phyloP scores from a whole-genome alignment of 2,797 vertebrate genomes.

The Potorous gilbertii region DNA sequence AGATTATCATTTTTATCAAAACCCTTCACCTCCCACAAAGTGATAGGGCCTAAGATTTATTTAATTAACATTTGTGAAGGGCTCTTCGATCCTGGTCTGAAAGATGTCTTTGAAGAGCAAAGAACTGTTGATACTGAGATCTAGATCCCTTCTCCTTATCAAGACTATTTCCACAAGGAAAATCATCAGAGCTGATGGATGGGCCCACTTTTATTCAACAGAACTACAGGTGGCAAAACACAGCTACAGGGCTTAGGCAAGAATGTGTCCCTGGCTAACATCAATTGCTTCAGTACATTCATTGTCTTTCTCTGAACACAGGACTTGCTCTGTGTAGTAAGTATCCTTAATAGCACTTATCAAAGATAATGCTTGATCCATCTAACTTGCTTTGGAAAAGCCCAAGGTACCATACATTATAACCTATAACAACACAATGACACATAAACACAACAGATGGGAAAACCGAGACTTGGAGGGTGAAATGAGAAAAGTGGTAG shows the following conservation, averaged over 20 bases:
- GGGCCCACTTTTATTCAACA: conserved; percentile 59
- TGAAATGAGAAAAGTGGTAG: background rate
- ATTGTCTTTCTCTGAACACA: conserved; percentile 49
- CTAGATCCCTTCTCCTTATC: conserved; percentile 59
- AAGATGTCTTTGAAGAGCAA: conserved; percentile 73
- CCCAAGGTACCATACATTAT: conserved; percentile 37
- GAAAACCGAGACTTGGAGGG: conserved; percentile 39
- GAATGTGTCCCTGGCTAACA: conserved; percentile 54
- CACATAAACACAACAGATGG: conserved; percentile 32
- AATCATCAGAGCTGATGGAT: conserved; percentile 68
- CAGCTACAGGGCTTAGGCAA: conserved; percentile 24
- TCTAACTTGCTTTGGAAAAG: conserved; percentile 55
- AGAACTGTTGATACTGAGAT: conserved; percentile 61
- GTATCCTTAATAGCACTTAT: background rate
- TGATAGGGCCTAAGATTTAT: conserved; percentile 51
- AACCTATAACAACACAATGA: conserved; percentile 45
- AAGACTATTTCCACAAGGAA: conserved; percentile 62
- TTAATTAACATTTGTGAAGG: conserved; percentile 65
- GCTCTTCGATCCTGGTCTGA: conserved; percentile 63
- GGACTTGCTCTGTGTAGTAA: conserved; percentile 20
- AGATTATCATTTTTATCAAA: conserved; percentile 52
- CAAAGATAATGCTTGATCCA: conserved; percentile 49
- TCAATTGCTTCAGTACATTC: conserved; percentile 29
- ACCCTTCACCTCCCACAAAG: conserved; percentile 66
- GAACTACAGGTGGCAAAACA: conserved; percentile 68